Conservation (phyloP, 2,113 vertebrate genomes). For the Apteryx mantelli region DNA sequence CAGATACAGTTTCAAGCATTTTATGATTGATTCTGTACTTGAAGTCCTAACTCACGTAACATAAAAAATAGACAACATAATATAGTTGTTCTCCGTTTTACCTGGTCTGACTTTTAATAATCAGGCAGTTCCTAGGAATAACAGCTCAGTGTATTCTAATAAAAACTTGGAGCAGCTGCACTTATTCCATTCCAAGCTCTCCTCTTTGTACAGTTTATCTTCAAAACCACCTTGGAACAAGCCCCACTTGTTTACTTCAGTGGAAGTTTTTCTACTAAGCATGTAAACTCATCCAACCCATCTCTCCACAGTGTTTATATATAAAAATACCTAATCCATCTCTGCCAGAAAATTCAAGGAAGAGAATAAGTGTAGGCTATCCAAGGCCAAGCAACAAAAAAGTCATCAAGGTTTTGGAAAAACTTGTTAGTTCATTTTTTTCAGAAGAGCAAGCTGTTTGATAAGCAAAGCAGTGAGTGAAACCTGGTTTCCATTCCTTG, state of each 20-base stretch:
- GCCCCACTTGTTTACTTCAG: constrained; percentile 46
- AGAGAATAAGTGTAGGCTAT: neutral
- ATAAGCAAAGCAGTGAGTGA: neutral
- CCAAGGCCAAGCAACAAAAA: constrained; percentile 31
- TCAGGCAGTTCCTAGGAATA: neutral
- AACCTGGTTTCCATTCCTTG: neutral
- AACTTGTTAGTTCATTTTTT: neutral
- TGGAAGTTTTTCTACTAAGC: constrained; percentile 47
- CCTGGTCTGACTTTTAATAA: constrained; percentile 19
- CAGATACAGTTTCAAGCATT: neutral
- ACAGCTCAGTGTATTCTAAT: neutral
- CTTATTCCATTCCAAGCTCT: neutral
- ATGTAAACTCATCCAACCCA: constrained; percentile 39
- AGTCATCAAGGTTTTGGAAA: constrained; percentile 8
- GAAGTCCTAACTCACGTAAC: neutral
- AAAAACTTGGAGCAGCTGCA: constrained; percentile 19
- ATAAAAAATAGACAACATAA: neutral
- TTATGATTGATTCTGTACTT: neutral
- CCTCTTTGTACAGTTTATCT: constrained; percentile 33
- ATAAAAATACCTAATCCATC: constrained; percentile 55
- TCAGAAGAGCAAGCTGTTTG: neutral
- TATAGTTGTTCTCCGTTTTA: constrained; percentile 28
- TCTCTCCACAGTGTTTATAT: constrained; percentile 44
- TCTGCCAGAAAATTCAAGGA: constrained; percentile 44
- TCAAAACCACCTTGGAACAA: constrained; percentile 51